Evolutionary conservation across 2,888 invertebrate genomes (phyloP).

Genomic region (Cheiracanthium punctorium): DNA sequence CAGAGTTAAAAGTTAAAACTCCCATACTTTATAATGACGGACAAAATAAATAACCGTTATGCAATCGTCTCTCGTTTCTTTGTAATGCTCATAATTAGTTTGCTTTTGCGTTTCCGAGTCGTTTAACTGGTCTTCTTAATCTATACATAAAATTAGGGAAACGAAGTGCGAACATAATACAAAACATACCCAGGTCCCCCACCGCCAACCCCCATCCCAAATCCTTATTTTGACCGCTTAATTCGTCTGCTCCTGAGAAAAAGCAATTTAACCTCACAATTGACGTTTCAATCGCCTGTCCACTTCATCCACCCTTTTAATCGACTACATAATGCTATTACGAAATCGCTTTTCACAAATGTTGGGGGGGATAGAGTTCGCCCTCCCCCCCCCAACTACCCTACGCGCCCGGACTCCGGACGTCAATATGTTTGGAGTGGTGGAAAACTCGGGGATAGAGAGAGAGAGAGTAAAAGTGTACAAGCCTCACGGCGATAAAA

Average conservation of each 20-base stretch:
- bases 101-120: not conserved
- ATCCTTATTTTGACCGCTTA: slow-evolving; percentile 24
- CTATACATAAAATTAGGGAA: too few relatives aligned
- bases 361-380: not conserved
- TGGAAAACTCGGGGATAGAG: not conserved
- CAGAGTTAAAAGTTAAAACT: too few relatives aligned
- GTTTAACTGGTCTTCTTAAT: not conserved
- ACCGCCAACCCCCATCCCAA: not conserved
- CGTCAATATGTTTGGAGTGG: slow-evolving; percentile 63
- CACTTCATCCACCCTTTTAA: slow-evolving; percentile 51
- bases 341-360: slow-evolving; percentile 43
- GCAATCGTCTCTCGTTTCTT: too few relatives aligned
- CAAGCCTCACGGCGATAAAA: slow-evolving; percentile 42
- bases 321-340: slow-evolving; percentile 58
- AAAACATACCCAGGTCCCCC: not conserved
- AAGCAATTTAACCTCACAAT: slow-evolving; percentile 62
- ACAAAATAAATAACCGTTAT: too few relatives aligned
- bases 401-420: not conserved
- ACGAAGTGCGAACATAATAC: not conserved
- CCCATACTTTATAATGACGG: too few relatives aligned
- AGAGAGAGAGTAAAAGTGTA: not conserved
- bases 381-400: not conserved
- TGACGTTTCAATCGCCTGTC: slow-evolving; percentile 36
- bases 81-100: too few relatives aligned
- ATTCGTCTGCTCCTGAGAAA: slow-evolving; percentile 2